phyloP scores from a whole-genome alignment of 2,797 vertebrate species.

The Acrossocheilus fasciatus region DNA sequence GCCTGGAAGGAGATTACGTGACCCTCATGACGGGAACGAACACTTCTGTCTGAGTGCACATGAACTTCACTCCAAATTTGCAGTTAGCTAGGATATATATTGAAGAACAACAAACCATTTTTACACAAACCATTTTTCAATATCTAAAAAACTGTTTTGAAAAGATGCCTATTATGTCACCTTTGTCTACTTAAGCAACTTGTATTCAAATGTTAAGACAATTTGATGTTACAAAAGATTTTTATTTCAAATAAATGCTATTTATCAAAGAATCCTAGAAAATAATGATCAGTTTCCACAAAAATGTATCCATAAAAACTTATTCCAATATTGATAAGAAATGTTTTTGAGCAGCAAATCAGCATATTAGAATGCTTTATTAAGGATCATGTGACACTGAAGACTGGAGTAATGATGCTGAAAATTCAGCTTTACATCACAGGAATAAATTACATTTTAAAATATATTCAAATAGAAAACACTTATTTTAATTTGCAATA shows the following conservation, averaged over 20 bases:
- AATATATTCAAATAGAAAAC: not conserved
- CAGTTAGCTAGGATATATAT: not conserved
- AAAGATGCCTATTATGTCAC: not conserved
- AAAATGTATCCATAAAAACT: not conserved
- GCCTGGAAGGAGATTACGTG: constrained; percentile 20
- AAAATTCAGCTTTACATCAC: not conserved
- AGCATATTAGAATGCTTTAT: not conserved
- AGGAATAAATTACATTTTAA: not conserved
- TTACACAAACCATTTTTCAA: not conserved
- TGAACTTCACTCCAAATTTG: not conserved
- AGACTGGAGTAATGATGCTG: not conserved
- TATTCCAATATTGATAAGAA: not conserved
- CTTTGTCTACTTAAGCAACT: too few species aligned
- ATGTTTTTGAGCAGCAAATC: not conserved
- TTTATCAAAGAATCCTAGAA: too few species aligned
- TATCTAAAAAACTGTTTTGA: not conserved
- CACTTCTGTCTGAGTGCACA: not conserved
- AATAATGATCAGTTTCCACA: too few species aligned
- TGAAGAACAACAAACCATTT: not conserved
- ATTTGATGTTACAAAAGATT: not conserved
- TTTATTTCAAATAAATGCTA: not conserved
- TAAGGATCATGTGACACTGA: not conserved
- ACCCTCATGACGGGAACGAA: constrained; percentile 6
- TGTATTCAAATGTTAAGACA: too few species aligned
- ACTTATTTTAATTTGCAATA: not conserved